Base-by-base conservation (phyloP, 2,113 vertebrate genomes). In the Regulus satrapa region DNA sequence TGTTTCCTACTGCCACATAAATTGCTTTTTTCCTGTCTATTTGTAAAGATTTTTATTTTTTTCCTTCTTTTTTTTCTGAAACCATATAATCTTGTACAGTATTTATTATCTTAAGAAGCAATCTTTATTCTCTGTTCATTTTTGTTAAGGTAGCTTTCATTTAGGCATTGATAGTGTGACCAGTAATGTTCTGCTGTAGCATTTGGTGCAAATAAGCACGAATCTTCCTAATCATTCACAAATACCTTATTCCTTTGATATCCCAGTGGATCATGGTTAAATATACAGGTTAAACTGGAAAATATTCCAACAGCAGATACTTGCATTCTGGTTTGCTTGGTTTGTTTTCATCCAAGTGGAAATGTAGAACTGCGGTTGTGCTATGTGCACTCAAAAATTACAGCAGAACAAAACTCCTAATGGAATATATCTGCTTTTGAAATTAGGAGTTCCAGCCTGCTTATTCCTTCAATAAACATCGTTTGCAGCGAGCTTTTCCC, bases 391-490 rank as follows among this genome's bases (percentile, higher is more conserved):
- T 85, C 43, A 88, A 88, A 97, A 97, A 97, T 96, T 71, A 96
- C 16, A 63, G 64, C 40, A 83, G 95, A 96, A 88, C 63, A 75
- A 92, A 77, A 86, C 83, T 62, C 63, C 46, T 68, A 94, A 89
- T 88, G 95, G 94, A 77, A 96, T 68, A 8, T 71, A 85, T 96
- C 97, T 97, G 59, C 82, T 71, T 45, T 61, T 91, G 97, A 97
- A 63, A 75, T 74, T 38, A 64, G 32, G 29, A 16, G 43, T 71
- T 81, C 41, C 28, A 58, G 28, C 9, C 17, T 64, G 73, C 45
- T 81, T 67, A 63, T 84, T 63, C 75, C 59, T 81, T 82, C 76
- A 88, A 82, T 76, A 88, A 97, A 71, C 88, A 93, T 92, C 96
- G 94, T 92, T 31, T 68, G 61, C 66, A 58, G 87, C 96, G 85